Conservation (phyloP, 2,797 vertebrate genomes). For the Pseudochaenichthys georgianus region DNA sequence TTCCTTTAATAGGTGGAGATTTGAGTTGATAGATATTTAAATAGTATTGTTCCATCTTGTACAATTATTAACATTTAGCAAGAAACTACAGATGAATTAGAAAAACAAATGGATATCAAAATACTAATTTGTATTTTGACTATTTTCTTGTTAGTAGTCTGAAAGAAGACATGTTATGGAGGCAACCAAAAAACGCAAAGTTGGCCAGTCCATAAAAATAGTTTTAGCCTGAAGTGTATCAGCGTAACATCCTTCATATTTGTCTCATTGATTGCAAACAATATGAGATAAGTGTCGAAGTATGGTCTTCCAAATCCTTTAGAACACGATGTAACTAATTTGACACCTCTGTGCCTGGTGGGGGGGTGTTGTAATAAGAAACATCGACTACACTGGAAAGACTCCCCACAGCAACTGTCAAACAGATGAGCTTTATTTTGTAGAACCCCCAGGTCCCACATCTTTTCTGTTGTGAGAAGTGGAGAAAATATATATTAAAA, state of each 20-base stretch:
- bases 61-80: too few species aligned
- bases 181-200: too few species aligned
- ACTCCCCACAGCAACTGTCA: slow-evolving; percentile 8
- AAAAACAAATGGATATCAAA: too few species aligned
- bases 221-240: too few species aligned
- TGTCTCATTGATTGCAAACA: background rate
- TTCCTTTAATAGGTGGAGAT: too few species aligned
- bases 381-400: slow-evolving; percentile 37
- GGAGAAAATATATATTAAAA: background rate
- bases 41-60: too few species aligned
- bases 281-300: slow-evolving; percentile 3
- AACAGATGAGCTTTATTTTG: slow-evolving; percentile 6
- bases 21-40: too few species aligned
- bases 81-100: too few species aligned
- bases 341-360: slow-evolving; percentile 26
- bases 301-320: background rate
- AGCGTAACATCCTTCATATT: background rate
- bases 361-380: slow-evolving; percentile 31
- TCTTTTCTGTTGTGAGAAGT: background rate
- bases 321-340: slow-evolving; percentile 15
- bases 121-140: too few species aligned
- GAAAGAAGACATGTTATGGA: too few species aligned
- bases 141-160: too few species aligned
- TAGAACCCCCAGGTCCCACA: background rate
- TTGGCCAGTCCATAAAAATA: too few species aligned